These are phyloP conservation scores for Ammodytes marinus DNA, from an alignment of 2,113 vertebrate species.

Conservation along the genomic window DNA sequence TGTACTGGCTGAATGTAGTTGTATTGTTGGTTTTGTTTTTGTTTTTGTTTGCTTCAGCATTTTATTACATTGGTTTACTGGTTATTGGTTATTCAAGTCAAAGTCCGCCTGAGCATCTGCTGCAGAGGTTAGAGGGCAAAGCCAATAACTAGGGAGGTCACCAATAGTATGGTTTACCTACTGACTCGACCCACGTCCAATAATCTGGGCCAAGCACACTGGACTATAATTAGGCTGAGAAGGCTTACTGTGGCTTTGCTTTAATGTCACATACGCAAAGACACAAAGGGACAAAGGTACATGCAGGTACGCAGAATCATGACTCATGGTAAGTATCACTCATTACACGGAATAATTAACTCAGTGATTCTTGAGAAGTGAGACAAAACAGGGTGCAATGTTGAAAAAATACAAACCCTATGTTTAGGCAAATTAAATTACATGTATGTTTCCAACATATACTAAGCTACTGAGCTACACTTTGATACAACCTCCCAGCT, in stretches of 20 bases:
- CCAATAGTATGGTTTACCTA: slow-evolving; percentile 52
- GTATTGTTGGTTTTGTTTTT: slow-evolving; percentile 8
- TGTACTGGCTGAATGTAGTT: not conserved
- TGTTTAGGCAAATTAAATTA: too few species aligned
- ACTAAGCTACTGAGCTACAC: too few species aligned
- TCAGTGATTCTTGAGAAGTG: not conserved
- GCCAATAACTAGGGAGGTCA: slow-evolving; percentile 37
- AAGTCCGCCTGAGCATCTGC: slow-evolving; percentile 19
- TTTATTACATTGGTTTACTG: slow-evolving; percentile 14
- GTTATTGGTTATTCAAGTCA: slow-evolving; percentile 23
- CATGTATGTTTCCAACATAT: too few species aligned
- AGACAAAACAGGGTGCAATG: too few species aligned
- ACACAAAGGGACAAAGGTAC: slow-evolving; percentile 55
- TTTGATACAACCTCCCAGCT: too few species aligned
- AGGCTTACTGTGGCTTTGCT: slow-evolving; percentile 70
- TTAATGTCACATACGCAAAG: slow-evolving; percentile 69
- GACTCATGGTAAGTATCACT: slow-evolving; percentile 65
- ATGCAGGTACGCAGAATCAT: slow-evolving; percentile 52
- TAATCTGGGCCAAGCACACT: slow-evolving; percentile 76
- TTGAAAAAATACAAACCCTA: too few species aligned
- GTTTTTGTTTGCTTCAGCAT: slow-evolving; percentile 1
- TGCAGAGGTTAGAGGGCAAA: slow-evolving; percentile 53
- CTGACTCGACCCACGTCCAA: slow-evolving; percentile 57
- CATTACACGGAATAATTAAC: slow-evolving; percentile 61
- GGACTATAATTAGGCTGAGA: slow-evolving; percentile 72